Evolutionary conservation across 2,797 vertebrate species (phyloP).

Genomic region (Coluber constrictor): DNA sequence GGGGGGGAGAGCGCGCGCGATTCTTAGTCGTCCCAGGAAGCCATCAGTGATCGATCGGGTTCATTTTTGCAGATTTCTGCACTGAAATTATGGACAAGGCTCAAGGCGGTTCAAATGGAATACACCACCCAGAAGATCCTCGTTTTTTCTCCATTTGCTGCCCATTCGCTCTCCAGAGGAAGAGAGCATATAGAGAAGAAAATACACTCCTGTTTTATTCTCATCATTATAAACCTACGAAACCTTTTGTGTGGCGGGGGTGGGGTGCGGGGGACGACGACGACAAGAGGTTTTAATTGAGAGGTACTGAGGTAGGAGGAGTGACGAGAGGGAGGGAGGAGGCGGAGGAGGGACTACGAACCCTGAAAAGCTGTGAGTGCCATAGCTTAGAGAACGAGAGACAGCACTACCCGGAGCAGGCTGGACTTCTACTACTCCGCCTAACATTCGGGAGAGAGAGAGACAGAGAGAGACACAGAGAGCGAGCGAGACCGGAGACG

Average conservation of each 20-base stretch:
- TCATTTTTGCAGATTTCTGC: background rate
- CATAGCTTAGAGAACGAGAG: background rate
- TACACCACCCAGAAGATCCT: background rate
- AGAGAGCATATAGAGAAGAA: background rate
- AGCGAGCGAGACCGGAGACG: background rate
- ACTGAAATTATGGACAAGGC: background rate
- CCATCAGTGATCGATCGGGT: background rate
- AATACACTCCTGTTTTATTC: background rate
- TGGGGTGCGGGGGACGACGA: too few species aligned
- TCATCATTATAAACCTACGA: background rate
- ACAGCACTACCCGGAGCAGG: background rate
- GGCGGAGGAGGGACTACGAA: background rate
- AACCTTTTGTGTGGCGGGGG: background rate
- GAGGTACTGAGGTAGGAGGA: constrained; percentile 29
- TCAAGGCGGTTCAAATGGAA: background rate
- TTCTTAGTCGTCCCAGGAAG: background rate
- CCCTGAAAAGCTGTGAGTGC: constrained; percentile 13
- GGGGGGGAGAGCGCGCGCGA: fast-evolving
- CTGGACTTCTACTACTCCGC: background rate
- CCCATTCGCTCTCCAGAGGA: background rate
- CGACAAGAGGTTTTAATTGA: background rate
- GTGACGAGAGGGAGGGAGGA: constrained; percentile 31
- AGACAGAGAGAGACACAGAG: background rate
- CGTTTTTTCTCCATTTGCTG: background rate
- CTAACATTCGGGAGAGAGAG: background rate